Conservation (phyloP, 2,113 vertebrate species). For the Shinisaurus crocodilurus region DNA sequence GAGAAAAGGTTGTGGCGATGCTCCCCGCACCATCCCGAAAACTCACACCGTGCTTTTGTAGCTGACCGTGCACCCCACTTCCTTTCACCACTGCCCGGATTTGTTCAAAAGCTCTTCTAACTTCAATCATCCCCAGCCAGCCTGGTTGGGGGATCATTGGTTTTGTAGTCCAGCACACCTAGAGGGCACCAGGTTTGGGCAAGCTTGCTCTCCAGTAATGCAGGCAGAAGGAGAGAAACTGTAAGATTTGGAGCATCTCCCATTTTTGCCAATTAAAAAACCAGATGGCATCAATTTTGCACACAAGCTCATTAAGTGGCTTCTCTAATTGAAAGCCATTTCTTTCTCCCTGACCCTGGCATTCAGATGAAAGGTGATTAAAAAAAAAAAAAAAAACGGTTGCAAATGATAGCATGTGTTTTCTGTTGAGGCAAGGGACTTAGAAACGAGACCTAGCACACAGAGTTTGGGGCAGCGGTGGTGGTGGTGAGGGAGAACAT, state of each 20-base stretch:
- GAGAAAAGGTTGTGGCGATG: too few species aligned
- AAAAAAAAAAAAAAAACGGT: neutral
- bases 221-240: neutral
- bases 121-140: too few species aligned
- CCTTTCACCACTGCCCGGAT: too few species aligned
- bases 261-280: neutral
- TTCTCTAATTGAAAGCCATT: constrained; percentile 13
- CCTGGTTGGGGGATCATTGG: too few species aligned
- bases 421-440: neutral
- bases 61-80: too few species aligned
- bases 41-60: too few species aligned
- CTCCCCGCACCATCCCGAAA: too few species aligned
- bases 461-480: neutral
- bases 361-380: neutral
- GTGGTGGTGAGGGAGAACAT: neutral
- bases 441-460: neutral
- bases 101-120: too few species aligned
- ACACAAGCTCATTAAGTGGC: neutral
- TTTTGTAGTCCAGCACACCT: too few species aligned
- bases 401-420: neutral
- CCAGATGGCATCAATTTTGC: constrained; percentile 15
- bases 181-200: too few species aligned
- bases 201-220: too few species aligned
- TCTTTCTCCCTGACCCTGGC: neutral
- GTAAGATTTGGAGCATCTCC: neutral